These are phyloP conservation scores for Rhynchomys soricoides DNA, from an alignment of 2,113 vertebrate genomes.

Conservation along the genomic window DNA sequence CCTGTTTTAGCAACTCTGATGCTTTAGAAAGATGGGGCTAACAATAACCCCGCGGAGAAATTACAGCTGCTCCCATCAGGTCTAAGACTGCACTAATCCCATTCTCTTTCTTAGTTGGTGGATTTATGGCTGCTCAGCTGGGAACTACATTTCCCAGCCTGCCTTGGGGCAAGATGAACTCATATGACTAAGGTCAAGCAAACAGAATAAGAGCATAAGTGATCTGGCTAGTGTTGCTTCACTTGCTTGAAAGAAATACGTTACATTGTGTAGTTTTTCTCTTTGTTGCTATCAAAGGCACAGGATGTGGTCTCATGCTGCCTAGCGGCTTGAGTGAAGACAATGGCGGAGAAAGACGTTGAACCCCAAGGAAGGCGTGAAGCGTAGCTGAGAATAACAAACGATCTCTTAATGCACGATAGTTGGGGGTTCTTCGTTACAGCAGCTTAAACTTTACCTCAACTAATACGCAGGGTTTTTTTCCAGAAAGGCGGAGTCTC, in stretches of 20 bases:
- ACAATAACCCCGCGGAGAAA: background rate
- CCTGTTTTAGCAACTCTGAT: background rate
- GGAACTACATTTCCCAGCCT: slow-evolving; percentile 59
- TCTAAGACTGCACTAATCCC: background rate
- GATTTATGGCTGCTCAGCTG: background rate
- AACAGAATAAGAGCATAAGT: background rate
- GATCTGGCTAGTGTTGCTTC: background rate
- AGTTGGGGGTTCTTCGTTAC: slow-evolving; percentile 53
- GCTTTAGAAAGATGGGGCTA: background rate
- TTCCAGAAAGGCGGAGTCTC: background rate
- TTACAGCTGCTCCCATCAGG: background rate
- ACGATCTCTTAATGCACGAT: slow-evolving; percentile 39
- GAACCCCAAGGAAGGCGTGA: background rate
- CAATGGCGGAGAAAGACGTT: background rate
- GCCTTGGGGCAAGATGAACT: background rate
- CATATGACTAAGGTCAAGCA: background rate
- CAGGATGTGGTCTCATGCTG: too few relatives aligned
- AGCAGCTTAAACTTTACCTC: slow-evolving; percentile 61
- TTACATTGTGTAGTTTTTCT: accelerated
- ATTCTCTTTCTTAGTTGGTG: background rate
- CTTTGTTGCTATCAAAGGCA: background rate
- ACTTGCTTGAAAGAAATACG: background rate
- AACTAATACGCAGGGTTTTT: slow-evolving; percentile 37
- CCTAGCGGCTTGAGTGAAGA: background rate
- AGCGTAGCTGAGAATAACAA: slow-evolving; percentile 4